Evolutionary conservation across 2,888 invertebrate species (phyloP).

Genomic region (Brenthis daphne): DNA sequence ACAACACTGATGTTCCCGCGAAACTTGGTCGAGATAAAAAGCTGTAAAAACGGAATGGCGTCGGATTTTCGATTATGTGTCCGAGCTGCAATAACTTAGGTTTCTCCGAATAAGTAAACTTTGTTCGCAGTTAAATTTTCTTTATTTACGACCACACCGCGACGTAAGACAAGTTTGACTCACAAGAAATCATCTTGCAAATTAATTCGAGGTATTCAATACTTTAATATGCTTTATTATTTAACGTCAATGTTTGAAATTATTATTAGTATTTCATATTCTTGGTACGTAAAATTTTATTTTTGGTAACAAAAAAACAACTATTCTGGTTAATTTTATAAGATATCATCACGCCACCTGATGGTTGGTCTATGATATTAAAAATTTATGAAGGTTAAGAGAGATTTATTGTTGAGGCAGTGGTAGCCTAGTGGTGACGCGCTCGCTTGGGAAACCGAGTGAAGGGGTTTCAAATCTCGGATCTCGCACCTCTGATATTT

Average conservation of each 20-base stretch:
- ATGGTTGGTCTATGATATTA: too few relatives aligned
- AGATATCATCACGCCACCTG: neutral
- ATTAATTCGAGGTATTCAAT: conserved; percentile 31
- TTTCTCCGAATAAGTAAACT: conserved; percentile 39
- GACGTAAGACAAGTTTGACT: conserved; percentile 27
- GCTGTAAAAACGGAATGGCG: conserved; percentile 35
- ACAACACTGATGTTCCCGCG: neutral
- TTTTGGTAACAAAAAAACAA: neutral
- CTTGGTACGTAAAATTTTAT: neutral
- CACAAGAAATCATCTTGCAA: conserved; percentile 27
- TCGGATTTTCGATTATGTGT: conserved; percentile 37
- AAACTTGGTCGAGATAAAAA: conserved; percentile 36
- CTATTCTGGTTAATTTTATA: neutral
- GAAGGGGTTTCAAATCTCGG: too few relatives aligned
- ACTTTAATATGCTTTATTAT: conserved; percentile 24
- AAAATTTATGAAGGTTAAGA: too few relatives aligned
- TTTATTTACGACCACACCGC: conserved; percentile 37
- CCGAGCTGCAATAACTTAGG: conserved; percentile 38
- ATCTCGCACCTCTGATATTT: too few relatives aligned
- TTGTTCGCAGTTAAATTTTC: conserved; percentile 36
- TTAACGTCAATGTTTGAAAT: conserved; percentile 7
- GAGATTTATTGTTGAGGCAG: too few relatives aligned
- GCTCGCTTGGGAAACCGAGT: too few relatives aligned
- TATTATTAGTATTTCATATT: neutral
- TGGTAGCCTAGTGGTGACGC: too few relatives aligned